Percentiles rank a stretch among this genome's conserved stretches.
These are phyloP conservation scores for Syrmaticus mikado DNA, from an alignment of 2,113 vertebrate genomes.

Conservation along the genomic window DNA sequence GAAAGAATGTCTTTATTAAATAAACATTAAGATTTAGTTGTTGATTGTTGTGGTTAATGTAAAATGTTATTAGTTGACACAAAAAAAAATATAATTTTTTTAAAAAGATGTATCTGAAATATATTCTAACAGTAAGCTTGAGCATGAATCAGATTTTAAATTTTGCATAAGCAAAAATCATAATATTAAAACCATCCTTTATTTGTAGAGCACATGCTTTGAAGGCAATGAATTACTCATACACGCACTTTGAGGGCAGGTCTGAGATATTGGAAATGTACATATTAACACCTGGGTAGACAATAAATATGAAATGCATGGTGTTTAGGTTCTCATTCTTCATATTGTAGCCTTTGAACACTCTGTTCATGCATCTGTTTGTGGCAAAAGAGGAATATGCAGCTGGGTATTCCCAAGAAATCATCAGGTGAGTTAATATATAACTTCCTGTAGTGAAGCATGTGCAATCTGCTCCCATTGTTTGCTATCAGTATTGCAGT, in stretches of 20 bases:
- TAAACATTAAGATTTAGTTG: not conserved
- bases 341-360: constrained; percentile 86
- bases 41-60: not conserved
- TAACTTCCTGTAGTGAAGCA: not conserved
- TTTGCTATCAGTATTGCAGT: not conserved
- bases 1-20: not conserved
- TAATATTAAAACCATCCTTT: not conserved
- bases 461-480: not conserved
- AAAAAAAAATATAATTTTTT: not conserved
- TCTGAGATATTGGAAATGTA: not conserved
- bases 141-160: not conserved
- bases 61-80: not conserved
- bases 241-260: not conserved
- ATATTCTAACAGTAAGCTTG: not conserved
- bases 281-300: not conserved
- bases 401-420: constrained; percentile 78
- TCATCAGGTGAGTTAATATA: constrained; percentile 81
- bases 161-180: not conserved
- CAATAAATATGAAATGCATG: not conserved
- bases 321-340: not conserved
- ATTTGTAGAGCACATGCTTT: not conserved
- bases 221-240: not conserved
- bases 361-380: constrained; percentile 91
- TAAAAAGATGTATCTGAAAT: not conserved
- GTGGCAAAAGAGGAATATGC: constrained; percentile 81